phyloP scores from a whole-genome alignment of 64 coral and sea anemone genomes.

The Montipora sp. region DNA sequence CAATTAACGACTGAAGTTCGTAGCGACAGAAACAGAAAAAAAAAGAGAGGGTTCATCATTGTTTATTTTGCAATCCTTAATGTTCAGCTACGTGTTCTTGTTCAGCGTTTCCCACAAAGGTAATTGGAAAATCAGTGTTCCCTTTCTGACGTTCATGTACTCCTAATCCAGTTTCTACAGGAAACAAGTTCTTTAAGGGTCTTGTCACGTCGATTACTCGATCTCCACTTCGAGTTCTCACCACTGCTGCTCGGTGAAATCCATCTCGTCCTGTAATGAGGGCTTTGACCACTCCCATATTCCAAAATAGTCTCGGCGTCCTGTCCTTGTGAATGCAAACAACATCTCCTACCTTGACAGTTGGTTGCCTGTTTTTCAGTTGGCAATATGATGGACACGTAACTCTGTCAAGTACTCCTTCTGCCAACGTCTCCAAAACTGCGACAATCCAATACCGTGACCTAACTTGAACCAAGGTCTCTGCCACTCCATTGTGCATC shows the following conservation, averaged over 20 bases:
- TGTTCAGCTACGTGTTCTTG: too few relatives aligned
- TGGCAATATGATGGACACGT: neutral
- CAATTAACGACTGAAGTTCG: too few relatives aligned
- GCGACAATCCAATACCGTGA: neutral
- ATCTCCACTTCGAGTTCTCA: neutral
- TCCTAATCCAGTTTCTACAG: too few relatives aligned
- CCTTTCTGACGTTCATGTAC: too few relatives aligned
- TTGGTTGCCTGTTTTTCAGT: neutral
- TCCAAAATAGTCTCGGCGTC: conserved; percentile 3
- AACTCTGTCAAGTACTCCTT: neutral
- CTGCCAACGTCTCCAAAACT: conserved; percentile 13
- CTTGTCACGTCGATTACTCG: neutral
- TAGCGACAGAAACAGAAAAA: too few relatives aligned
- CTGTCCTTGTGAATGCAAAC: neutral
- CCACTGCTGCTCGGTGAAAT: neutral
- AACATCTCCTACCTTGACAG: neutral
- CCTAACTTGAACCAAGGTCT: too few relatives aligned
- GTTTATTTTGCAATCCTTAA: too few relatives aligned
- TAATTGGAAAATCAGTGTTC: too few relatives aligned
- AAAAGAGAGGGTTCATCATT: too few relatives aligned
- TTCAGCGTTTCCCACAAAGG: too few relatives aligned
- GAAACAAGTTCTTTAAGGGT: neutral
- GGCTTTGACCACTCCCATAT: neutral
- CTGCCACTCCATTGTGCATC: too few relatives aligned
- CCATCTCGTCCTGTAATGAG: neutral